Evolutionary conservation across 2,797 vertebrate genomes (phyloP), one percentile per base, ranked within the genome.

Genomic region (Rhynchotus rufescens): DNA sequence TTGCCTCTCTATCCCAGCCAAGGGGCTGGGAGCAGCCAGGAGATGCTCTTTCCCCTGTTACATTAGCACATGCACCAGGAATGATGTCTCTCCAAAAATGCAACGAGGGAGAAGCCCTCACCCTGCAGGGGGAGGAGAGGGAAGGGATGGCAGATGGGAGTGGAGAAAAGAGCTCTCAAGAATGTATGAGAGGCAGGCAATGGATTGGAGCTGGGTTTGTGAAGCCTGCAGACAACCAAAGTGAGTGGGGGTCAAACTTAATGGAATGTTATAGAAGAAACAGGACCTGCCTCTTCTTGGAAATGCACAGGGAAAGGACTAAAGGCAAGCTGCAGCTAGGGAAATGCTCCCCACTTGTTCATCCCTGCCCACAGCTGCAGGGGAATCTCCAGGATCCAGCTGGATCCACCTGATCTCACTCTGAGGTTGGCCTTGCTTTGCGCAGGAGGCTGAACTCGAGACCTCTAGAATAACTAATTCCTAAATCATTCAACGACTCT

Each of bases 1-100:
- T 71, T 57, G 88, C 36, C 56, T 84, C 89, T 59, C 66, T 36
- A 20, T 42, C n/a, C 42, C 38, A 32, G 67, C 30, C 77, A 89
- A 88, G 9, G 36, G 10, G 36, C 36, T 36, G 36, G 36, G 59
- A 56, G 52, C 49, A 77, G 60, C 26, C 49, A 79, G 49, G 42
- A 66, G 23, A 10, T 54, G 21, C 30, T 86, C 36, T 38, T 69
- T 59, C 20, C 42, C 30, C 26, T 34, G 54, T 26, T 42, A 21
- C 34, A 17, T 20, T 30, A 68, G 23, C 32, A 67, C 17, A 42
- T 54, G 25, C 38, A 89, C 49, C 54, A 80, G 32, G 47, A 49
- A 49, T 23, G 47, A 49, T 49, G 47, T 23, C 47, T 22, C 47
- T 65, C 68, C 65, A 78, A 44, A 80, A 88, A 84, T 11, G 28